Evolutionary conservation across 2,888 invertebrate species (phyloP).

Genomic region (Lacanobia wlatinum): DNA sequence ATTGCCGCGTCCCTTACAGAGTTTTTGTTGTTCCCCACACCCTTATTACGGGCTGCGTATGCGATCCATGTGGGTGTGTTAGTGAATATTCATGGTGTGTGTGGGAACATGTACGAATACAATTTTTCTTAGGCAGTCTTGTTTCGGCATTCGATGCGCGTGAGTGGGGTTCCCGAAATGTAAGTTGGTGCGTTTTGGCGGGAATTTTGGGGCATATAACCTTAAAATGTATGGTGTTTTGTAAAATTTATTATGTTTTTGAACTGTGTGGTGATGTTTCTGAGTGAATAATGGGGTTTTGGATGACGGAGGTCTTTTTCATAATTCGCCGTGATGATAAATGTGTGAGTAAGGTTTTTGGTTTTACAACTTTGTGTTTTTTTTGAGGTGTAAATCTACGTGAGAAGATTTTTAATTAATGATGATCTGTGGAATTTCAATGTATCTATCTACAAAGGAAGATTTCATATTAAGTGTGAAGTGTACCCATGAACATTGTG

Average conservation of each 20-base stretch:
- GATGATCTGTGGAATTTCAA: slow-evolving; percentile 9
- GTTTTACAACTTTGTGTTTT: slow-evolving; percentile 5
- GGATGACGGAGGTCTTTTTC: slow-evolving; percentile 70
- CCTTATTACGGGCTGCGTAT: slow-evolving; percentile 83
- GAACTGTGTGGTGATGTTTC: slow-evolving; percentile 63
- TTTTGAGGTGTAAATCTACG: slow-evolving; percentile 20
- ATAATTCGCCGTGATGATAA: slow-evolving; percentile 85
- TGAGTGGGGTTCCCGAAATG: slow-evolving; percentile 75
- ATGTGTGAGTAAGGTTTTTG: slow-evolving; percentile 78
- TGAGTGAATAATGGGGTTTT: slow-evolving; percentile 80
- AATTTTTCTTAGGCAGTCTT: slow-evolving; percentile 77
- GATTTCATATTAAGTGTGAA: slow-evolving; percentile 9
- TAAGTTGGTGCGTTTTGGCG: slow-evolving; percentile 80
- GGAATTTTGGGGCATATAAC: slow-evolving; percentile 73
- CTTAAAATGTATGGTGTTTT: slow-evolving; percentile 59
- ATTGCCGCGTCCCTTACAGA: slow-evolving; percentile 79
- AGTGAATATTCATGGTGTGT: slow-evolving; percentile 72
- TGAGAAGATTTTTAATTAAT: slow-evolving; percentile 14
- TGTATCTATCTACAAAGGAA: background rate
- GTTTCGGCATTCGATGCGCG: slow-evolving; percentile 77
- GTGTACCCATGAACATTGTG: slow-evolving; percentile 7
- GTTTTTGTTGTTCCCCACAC: slow-evolving; percentile 85
- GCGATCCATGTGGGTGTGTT: slow-evolving; percentile 80
- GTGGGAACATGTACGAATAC: slow-evolving; percentile 76
- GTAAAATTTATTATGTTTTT: slow-evolving; percentile 41